Percentiles rank a stretch among this genome's conserved stretches.
phyloP scores from a whole-genome alignment of 2,113 vertebrate genomes.

The Microtus richardsoni region DNA sequence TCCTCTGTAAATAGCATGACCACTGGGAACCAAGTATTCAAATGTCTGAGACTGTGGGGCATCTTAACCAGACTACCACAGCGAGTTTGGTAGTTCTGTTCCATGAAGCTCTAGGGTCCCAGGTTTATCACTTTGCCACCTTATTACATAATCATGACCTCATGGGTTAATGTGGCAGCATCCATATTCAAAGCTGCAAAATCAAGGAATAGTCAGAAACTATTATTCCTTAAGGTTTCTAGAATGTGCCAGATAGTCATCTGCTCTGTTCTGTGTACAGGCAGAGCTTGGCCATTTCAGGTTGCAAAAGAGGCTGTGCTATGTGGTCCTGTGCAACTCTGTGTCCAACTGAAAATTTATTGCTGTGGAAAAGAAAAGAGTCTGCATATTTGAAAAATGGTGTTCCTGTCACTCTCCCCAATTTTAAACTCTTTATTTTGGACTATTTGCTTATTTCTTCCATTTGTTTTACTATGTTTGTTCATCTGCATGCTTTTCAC shows the following conservation, averaged over 20 bases:
- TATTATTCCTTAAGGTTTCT: constrained; percentile 31
- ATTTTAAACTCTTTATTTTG: constrained; percentile 6
- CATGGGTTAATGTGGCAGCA: background rate
- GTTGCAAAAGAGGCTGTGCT: background rate
- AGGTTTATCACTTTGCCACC: background rate
- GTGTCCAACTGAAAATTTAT: background rate
- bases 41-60: background rate
- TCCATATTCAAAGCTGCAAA: background rate
- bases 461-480: background rate
- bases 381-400: background rate
- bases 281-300: background rate
- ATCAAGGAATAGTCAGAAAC: background rate
- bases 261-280: background rate
- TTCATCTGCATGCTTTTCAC: constrained; percentile 36
- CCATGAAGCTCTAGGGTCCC: background rate
- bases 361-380: background rate
- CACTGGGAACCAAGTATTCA: background rate
- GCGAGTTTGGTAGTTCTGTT: background rate
- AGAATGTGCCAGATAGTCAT: background rate
- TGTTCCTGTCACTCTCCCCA: background rate
- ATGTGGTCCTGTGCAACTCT: background rate
- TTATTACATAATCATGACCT: background rate
- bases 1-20: background rate
- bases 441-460: constrained; percentile 30
- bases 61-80: background rate